Evolutionary conservation across 2,113 vertebrate species (phyloP), one percentile per base, ranked within the genome.

Genomic region (Pionites leucogaster): DNA sequence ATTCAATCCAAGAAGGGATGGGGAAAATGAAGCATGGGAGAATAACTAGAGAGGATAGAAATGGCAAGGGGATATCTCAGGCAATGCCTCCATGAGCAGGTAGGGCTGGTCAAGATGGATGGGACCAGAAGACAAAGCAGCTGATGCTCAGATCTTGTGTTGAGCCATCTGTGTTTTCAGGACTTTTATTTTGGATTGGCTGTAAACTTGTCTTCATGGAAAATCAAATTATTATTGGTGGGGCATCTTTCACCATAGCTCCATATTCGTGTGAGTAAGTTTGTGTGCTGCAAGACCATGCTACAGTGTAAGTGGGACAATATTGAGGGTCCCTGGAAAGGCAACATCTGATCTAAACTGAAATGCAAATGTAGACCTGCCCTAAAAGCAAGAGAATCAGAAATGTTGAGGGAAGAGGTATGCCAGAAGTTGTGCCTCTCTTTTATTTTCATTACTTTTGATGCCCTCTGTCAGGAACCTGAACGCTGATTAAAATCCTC

Each of bases 301-400:
- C 8, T 3, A 2, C 59, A 72, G 1, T 49, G 1, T 50, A 33
- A 63, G 24, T 41, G 20, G 13, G 27, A 15, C 27, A 47, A 1
- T 88, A 29, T 22, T 67, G 29, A 10, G 7, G 4, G 10, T 49
- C 42, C 6, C 52, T 49, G 57, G 31, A 28, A 82, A 68, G 86
- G 7, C 14, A 29, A 11, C 7, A 23, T 57, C 62, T 88, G 39
- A 42, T 31, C 27, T 81, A 29, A 80, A 41, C 12, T n/a, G 41
- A 29, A 75, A 13, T 44, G 17, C n/a, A 44, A 46, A 33, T 9
- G 6, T 17, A 74, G 69, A 65, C 13, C 29, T 82, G 25, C 22
- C 15, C 37, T 59, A 49, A 68, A 63, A 44, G 7, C 13, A 39
- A 3, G 4, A 33, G 4, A 87, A 27, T 1, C 35, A 8, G 55